A percentile compares a stretch with the other conserved stretches of the same genome.
Conservation (phyloP, 2,797 vertebrate species). For the Lithobates pipiens region DNA sequence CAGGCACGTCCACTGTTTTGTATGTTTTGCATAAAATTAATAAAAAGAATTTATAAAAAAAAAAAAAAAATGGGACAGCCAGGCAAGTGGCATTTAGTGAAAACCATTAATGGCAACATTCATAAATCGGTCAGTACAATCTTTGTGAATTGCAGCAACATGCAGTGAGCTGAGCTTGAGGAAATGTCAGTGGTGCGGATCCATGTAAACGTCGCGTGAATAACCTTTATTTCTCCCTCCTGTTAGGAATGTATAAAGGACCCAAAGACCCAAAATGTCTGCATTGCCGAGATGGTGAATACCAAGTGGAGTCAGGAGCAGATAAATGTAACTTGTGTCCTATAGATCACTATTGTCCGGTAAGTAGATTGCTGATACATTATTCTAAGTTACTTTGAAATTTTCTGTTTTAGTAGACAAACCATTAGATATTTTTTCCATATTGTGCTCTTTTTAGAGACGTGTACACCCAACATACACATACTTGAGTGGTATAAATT, state of each 20-base stretch:
- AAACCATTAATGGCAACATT: too few relatives aligned
- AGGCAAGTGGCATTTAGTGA: too few relatives aligned
- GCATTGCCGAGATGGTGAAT: slow-evolving; percentile 82
- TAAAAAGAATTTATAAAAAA: too few relatives aligned
- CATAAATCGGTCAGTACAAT: too few relatives aligned
- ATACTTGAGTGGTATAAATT: too few relatives aligned
- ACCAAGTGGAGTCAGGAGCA: slow-evolving; percentile 80
- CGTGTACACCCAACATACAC: not conserved
- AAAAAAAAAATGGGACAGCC: too few relatives aligned
- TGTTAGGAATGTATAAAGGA: slow-evolving; percentile 83
- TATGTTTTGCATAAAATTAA: too few relatives aligned
- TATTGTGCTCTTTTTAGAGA: not conserved
- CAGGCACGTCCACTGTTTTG: too few relatives aligned
- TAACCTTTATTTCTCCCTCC: slow-evolving; percentile 33
- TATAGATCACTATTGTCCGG: slow-evolving; percentile 89
- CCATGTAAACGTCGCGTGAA: not conserved
- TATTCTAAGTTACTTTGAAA: not conserved
- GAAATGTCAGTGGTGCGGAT: too few relatives aligned
- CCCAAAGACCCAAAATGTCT: slow-evolving; percentile 77
- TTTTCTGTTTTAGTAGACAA: not conserved
- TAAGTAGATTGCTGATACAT: slow-evolving; percentile 70
- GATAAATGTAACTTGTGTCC: slow-evolving; percentile 86
- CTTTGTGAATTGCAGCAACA: too few relatives aligned
- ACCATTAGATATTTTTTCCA: not conserved
- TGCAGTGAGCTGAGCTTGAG: too few relatives aligned